phyloP scores from a whole-genome alignment of 2,113 vertebrate species.

The Emydocephalus ijimae region DNA sequence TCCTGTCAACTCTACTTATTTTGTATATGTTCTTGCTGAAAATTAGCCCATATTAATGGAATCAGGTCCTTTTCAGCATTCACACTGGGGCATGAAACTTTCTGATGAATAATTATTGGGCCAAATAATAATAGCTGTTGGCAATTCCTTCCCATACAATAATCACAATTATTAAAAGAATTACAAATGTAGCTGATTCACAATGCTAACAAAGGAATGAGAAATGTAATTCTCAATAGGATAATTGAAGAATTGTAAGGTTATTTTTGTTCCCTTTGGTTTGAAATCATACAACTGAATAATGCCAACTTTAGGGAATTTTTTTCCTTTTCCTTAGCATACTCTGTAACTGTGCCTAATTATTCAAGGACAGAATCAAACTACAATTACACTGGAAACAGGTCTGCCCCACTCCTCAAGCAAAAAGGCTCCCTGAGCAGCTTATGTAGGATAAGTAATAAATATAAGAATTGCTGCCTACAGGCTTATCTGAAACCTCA shows the following conservation, averaged over 20 bases:
- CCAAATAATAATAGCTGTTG: constrained; percentile 16
- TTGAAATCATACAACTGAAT: not conserved
- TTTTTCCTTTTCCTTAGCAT: not conserved
- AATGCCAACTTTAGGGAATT: not conserved
- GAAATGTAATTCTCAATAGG: not conserved
- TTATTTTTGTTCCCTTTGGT: not conserved
- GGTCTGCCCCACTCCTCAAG: not conserved
- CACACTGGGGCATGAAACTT: not conserved
- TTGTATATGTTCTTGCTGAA: not conserved
- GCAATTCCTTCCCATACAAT: constrained; percentile 1
- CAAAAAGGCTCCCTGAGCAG: not conserved
- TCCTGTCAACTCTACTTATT: not conserved
- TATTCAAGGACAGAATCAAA: not conserved
- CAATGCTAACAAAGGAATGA: not conserved
- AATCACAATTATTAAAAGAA: constrained; percentile 26
- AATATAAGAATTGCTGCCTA: not conserved
- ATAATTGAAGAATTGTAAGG: constrained; percentile 20
- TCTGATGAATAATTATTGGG: constrained; percentile 16
- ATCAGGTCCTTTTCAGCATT: constrained; percentile 6
- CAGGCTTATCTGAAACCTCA: not conserved
- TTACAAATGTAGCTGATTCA: constrained; percentile 15
- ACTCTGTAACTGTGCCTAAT: not conserved
- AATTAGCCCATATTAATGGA: constrained; percentile 2
- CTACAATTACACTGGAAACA: not conserved
- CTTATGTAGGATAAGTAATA: not conserved